These are phyloP conservation scores for Telmatherina bonti DNA, from an alignment of 2,797 vertebrate genomes.

Conservation along the genomic window DNA sequence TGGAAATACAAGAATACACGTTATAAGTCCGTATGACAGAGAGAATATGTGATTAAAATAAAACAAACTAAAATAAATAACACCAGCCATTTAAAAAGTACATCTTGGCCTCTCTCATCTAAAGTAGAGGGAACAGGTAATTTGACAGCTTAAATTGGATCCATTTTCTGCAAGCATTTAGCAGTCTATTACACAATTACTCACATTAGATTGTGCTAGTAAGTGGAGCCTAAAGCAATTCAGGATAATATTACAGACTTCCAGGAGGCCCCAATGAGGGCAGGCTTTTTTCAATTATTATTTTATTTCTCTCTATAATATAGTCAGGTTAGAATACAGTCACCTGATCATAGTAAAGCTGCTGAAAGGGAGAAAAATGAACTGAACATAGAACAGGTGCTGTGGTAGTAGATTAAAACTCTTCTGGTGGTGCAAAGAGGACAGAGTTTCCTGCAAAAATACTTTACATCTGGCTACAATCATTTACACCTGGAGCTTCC, in stretches of 20 bases:
- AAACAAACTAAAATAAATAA: constrained; percentile 1
- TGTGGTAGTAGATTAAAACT: constrained; percentile 3
- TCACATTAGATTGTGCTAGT: constrained; percentile 37
- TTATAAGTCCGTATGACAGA: background rate
- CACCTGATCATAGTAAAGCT: constrained; percentile 9
- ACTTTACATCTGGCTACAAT: background rate
- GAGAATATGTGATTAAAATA: no score
- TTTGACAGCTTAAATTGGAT: constrained; percentile 62
- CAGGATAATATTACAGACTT: constrained; percentile 22
- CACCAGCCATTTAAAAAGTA: constrained; percentile 12
- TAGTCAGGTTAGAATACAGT: constrained; percentile 15
- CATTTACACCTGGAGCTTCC: background rate
- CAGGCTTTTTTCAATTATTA: background rate
- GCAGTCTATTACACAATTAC: constrained; percentile 58
- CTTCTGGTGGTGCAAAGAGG: background rate
- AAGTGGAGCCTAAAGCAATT: constrained; percentile 41
- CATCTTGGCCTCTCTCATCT: constrained; percentile 24
- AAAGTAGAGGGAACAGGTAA: constrained; percentile 49
- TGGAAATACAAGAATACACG: background rate
- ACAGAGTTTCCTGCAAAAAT: background rate
- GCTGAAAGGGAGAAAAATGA: constrained; percentile 6
- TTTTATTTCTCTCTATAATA: background rate
- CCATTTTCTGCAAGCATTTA: constrained; percentile 70
- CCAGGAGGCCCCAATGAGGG: constrained; percentile 12
- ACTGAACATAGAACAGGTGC: background rate